A percentile compares a stretch with the other conserved stretches of the same genome.
Evolutionary conservation across 2,797 vertebrate genomes (phyloP).

Genomic region (Notamacropus eugenii): DNA sequence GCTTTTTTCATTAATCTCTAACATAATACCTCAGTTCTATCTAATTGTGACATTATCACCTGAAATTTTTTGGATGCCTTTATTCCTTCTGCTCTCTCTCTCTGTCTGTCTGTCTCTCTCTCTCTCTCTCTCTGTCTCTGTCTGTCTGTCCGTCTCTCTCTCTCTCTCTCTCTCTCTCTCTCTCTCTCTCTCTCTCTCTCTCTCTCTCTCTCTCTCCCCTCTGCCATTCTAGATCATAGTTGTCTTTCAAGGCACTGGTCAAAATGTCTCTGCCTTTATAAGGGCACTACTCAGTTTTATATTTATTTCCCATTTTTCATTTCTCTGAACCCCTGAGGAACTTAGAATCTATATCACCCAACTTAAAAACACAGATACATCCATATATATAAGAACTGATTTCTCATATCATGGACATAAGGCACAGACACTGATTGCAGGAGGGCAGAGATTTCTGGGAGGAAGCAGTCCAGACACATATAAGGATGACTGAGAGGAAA

Average conservation of each 20-base stretch:
- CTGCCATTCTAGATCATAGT: too few relatives aligned
- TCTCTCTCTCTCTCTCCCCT: too few relatives aligned
- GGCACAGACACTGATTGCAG: neutral
- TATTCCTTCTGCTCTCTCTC: too few relatives aligned
- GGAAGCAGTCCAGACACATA: neutral
- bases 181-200: too few relatives aligned
- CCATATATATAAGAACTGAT: neutral
- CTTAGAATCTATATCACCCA: neutral
- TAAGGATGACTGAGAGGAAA: neutral
- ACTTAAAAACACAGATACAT: neutral
- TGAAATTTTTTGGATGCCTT: too few relatives aligned
- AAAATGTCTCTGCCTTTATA: neutral
- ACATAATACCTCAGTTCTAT: too few relatives aligned
- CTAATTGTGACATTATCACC: too few relatives aligned
- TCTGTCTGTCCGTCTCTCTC: too few relatives aligned
- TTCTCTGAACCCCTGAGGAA: neutral
- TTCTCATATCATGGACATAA: neutral
- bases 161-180: too few relatives aligned
- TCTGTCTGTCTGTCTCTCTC: too few relatives aligned
- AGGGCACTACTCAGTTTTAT: neutral
- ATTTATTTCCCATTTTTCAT: neutral
- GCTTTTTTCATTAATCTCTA: too few relatives aligned
- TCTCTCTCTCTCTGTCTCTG: too few relatives aligned
- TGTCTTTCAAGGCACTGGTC: neutral
- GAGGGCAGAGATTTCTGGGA: neutral